Base-by-base conservation (phyloP, 2,797 vertebrate species). In the Glossophaga mutica region DNA sequence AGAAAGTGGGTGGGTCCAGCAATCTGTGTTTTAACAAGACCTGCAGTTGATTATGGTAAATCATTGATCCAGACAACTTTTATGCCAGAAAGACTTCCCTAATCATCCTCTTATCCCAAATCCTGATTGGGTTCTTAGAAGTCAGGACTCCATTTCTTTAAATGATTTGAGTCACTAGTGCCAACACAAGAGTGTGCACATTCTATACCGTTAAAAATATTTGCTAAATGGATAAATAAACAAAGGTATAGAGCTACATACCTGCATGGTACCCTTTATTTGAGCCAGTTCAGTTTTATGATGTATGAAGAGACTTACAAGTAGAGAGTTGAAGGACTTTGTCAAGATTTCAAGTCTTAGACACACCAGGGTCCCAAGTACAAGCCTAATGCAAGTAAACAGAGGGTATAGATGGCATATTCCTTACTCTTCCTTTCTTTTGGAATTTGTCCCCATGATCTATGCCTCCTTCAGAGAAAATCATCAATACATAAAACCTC, bases 381-480 rank as follows among this genome's bases (percentile, higher is more conserved):
- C 3, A 18, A 74, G 19, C n/a, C 12, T 59, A 86, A 87, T 83
- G 26, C 29, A 19, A 52, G 16, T 39, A 6, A 84, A 67, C 9
- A 76, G 48, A 91, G 19, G 4, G 29, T 44, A 14, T 5, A 68
- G 55, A 73, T 32, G 24, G 73, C 5, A 67, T 79, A 48, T 67
- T 77, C 12, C 24, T 90, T 44, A 55, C 0, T 5, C 0, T 14
- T 86, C 10, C 37, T 94, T 59, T 15, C 21, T 94, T 87, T 81
- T 81, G 32, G 37, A 87, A n/a, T 76, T 79, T 82, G 55, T 50
- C 11, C 59, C 16, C 39, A 21, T 90, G 76, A 39, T 65, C 70
- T 34, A 65, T 42, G 19, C n/a, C n/a, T 90, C 59, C 74, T 94
- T 92, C 82, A 71, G n/a, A 92, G 62, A 92, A 95, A 84, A 87